phyloP scores from a whole-genome alignment of 2,888 invertebrate genomes.

The Synanthedon formicaeformis region DNA sequence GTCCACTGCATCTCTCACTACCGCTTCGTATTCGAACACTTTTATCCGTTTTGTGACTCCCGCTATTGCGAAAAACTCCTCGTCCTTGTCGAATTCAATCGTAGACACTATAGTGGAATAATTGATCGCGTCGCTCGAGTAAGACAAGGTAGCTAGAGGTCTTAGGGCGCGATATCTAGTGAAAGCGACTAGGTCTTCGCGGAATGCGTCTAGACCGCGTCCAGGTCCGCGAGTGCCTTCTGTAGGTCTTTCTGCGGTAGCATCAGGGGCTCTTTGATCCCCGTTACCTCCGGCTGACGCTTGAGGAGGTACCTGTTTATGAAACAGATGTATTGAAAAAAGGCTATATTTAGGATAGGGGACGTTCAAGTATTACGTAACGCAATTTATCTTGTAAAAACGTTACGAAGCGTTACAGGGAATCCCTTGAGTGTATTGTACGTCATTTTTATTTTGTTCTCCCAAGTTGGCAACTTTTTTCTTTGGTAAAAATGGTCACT shows the following conservation, averaged over 20 bases:
- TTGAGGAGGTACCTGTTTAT: neutral
- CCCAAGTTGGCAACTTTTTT: too few species aligned
- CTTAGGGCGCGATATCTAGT: conserved; percentile 83
- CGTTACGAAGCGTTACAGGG: too few species aligned
- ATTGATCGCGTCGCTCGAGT: conserved; percentile 89
- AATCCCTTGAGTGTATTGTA: too few species aligned
- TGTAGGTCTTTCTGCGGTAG: conserved; percentile 10
- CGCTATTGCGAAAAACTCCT: conserved; percentile 95
- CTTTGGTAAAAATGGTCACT: too few species aligned
- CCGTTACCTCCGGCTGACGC: conserved; percentile 4
- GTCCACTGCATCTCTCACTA: conserved; percentile 87
- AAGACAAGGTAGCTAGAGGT: conserved; percentile 87
- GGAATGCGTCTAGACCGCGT: conserved; percentile 79
- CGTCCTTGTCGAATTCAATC: conserved; percentile 96
- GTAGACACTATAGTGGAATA: conserved; percentile 89
- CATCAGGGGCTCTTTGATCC: conserved; percentile 25
- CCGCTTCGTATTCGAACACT: conserved; percentile 88
- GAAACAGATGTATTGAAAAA: too few species aligned
- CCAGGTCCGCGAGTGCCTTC: conserved; percentile 18
- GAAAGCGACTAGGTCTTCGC: conserved; percentile 88
- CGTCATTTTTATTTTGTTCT: too few species aligned
- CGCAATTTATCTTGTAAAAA: too few species aligned
- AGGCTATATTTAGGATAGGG: too few species aligned
- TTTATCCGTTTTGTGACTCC: conserved; percentile 96
- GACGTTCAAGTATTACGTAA: too few species aligned